Evolutionary conservation across 2,888 invertebrate genomes (phyloP).

Genomic region (Drosophila imparisetae): DNA sequence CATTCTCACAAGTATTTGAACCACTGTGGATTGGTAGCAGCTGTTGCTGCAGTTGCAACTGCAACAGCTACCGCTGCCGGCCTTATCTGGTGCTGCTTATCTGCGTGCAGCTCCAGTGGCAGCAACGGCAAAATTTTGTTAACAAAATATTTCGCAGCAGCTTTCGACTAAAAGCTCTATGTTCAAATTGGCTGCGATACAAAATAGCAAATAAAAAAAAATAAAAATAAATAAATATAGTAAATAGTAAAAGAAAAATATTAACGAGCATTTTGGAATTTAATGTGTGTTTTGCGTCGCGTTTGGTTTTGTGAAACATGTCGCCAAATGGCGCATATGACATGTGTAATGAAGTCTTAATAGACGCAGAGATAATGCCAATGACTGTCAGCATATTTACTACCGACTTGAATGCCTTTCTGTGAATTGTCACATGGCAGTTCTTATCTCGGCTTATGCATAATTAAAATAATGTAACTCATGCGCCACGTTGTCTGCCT

Average conservation of each 20-base stretch:
- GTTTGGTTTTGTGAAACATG: conserved; percentile 33
- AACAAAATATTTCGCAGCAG: conserved; percentile 76
- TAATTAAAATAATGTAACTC: conserved; percentile 77
- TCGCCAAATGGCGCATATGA: conserved; percentile 74
- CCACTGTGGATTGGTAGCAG: conserved; percentile 39
- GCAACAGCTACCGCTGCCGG: conserved; percentile 48
- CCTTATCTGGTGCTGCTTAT: conserved; percentile 72
- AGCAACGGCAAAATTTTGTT: conserved; percentile 74
- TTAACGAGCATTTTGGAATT: conserved; percentile 72
- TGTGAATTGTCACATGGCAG: conserved; percentile 59
- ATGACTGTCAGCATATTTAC: conserved; percentile 42
- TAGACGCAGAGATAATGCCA: conserved; percentile 73
- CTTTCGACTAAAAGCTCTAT: conserved; percentile 24
- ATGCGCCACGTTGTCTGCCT: conserved; percentile 63
- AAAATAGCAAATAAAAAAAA: conserved; percentile 30
- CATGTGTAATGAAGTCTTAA: conserved; percentile 81
- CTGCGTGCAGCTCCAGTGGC: conserved; percentile 57
- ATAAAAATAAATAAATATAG: conserved; percentile 14
- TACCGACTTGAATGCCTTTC: conserved; percentile 35
- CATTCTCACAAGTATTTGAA: background rate
- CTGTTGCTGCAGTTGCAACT: conserved; percentile 33
- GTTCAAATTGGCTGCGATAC: conserved; percentile 15
- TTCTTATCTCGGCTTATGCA: conserved; percentile 51
- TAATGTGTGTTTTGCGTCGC: conserved; percentile 57
- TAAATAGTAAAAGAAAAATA: conserved; percentile 22